phyloP scores from a whole-genome alignment of 2,797 vertebrate genomes.

The Sebastes cheni region DNA sequence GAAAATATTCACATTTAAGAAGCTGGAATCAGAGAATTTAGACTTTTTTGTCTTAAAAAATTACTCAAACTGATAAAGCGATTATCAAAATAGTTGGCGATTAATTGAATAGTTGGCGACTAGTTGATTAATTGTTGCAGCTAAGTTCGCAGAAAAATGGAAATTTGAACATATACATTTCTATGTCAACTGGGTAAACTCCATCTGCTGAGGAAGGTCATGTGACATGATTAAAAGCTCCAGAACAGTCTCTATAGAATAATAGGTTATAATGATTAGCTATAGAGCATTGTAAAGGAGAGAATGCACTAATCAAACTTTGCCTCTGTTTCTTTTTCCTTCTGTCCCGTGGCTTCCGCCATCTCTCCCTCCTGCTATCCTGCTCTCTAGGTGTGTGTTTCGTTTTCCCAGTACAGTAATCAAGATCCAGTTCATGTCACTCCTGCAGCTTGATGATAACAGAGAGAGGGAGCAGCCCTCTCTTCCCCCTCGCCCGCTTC shows the following conservation, averaged over 20 bases:
- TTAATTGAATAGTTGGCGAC: no score
- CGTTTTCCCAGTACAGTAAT: slow-evolving; percentile 98
- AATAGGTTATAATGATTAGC: background rate
- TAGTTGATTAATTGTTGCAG: background rate
- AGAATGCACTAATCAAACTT: background rate
- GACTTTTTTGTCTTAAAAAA: no score
- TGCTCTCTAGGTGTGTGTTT: slow-evolving; percentile 88
- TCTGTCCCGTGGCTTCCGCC: background rate
- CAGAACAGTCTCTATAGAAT: background rate
- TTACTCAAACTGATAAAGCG: no score
- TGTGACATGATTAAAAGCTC: background rate
- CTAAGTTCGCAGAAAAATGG: background rate
- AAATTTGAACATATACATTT: background rate
- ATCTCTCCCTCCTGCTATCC: background rate
- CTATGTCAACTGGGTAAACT: background rate
- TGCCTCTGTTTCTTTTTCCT: background rate
- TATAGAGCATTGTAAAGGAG: background rate
- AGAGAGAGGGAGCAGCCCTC: slow-evolving; percentile 84
- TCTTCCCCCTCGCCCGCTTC: slow-evolving; percentile 87
- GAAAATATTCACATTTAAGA: no score
- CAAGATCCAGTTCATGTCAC: slow-evolving; percentile 95
- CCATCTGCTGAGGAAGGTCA: background rate
- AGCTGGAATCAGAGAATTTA: no score
- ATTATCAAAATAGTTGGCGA: no score
- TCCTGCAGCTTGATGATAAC: slow-evolving; percentile 86